Evolutionary conservation across 2,797 vertebrate species (phyloP).

Genomic region (Tokudaia muenninki): DNA sequence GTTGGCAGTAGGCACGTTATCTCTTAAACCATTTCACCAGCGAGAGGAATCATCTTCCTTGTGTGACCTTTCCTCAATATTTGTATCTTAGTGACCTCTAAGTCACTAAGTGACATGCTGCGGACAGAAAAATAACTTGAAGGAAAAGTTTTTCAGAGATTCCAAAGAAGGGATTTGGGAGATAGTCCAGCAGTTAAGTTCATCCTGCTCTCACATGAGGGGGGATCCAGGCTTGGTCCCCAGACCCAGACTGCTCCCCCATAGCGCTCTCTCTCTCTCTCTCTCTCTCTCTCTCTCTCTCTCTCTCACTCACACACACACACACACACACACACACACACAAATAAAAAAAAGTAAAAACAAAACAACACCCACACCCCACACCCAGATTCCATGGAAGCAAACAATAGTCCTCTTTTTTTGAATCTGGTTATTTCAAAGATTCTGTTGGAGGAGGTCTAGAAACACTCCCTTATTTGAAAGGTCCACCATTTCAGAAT

Average conservation of each 20-base stretch:
- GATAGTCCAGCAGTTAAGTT: background rate
- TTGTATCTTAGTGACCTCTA: background rate
- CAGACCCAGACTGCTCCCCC: background rate
- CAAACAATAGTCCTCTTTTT: constrained; percentile 11
- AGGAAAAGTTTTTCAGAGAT: background rate
- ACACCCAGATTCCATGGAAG: background rate
- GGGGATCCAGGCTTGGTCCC: background rate
- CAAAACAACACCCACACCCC: background rate
- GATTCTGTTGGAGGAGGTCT: constrained; percentile 10
- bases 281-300: too few species aligned
- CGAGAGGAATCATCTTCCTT: background rate
- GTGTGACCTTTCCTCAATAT: background rate
- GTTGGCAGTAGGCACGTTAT: background rate
- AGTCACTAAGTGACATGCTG: background rate
- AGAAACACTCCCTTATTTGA: background rate
- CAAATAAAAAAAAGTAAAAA: background rate
- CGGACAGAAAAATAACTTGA: background rate
- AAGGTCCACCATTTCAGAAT: background rate
- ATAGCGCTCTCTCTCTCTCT: too few species aligned
- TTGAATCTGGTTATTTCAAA: background rate
- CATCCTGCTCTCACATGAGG: background rate
- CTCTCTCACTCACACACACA: too few species aligned
- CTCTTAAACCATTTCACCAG: background rate
- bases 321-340: background rate
- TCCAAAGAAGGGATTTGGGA: background rate